Base-by-base conservation (phyloP, 2,888 invertebrate species). In the Bembecia ichneumoniformis region DNA sequence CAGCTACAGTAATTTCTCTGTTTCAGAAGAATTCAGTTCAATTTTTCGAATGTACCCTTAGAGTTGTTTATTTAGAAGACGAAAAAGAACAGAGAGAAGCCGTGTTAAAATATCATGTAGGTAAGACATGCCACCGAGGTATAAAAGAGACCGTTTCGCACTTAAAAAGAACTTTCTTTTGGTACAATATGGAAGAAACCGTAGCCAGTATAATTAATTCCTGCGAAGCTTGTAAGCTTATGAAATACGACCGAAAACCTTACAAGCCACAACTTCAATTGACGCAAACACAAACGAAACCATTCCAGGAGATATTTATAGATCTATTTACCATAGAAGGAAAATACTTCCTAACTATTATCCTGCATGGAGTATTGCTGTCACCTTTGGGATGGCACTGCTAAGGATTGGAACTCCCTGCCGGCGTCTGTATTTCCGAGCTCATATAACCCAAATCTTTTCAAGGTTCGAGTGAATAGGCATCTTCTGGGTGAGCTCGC, bases 81-180 rank as follows among this genome's bases (percentile, higher is more conserved):
- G 57, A 56, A 46, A 17, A 28, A 0, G 54, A 58, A 45, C 56
- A 60, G 48, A 49, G 43, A 35, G 52, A 11, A 9, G 13, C 13
- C 3, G 36, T 36, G 3, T n/a, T 13, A 36, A 36, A 36, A 36
- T 36, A 36, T 34, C 58, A 58, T 40, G 50, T 52, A 7, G 58
- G 56, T 0, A 58, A 59, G 49, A 57, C 55, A 11, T 55, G 55
- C 16, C 58, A 57, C 46, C 16, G 57, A 3, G 57, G 58, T 2
- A 55, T 58, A 14, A 58, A 52, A n/a, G 57, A 58, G 49, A 58
- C 59, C 0, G 16, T 53, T 9, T n/a, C 36, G 36, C 36, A 36
- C 10, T n/a, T 36, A 36, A 36, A 36, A 36, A 11, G 36, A 11
- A 34, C 28, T 13, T 57, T 54, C 16, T 53, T 28, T n/a, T 57